A percentile compares a stretch with the other conserved stretches of the same genome.
These are phyloP conservation scores for Mnemiopsis leidyi DNA, from an alignment of 37 sponge, comb jelly and placozoan species.

Conservation along the genomic window DNA sequence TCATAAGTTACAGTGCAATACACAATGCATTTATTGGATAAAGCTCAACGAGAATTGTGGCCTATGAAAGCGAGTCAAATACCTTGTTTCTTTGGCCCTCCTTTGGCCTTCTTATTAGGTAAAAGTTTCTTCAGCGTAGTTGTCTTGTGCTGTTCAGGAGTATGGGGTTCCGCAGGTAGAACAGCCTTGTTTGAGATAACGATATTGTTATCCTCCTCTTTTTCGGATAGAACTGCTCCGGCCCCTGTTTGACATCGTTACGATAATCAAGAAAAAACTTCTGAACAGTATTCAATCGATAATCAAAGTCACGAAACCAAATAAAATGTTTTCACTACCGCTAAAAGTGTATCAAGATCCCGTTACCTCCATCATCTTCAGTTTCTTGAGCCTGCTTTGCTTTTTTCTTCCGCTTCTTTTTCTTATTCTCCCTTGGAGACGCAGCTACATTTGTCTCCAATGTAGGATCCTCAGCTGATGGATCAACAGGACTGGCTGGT, in stretches of 20 bases:
- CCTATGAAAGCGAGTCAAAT: too few species aligned
- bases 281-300: too few species aligned
- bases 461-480: neutral
- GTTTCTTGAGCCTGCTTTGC: neutral
- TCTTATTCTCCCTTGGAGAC: neutral
- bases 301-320: too few species aligned
- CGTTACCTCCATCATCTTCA: constrained; percentile 29
- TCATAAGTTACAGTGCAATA: too few species aligned
- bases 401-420: neutral
- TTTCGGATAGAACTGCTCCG: constrained; percentile 17
- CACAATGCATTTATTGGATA: too few species aligned
- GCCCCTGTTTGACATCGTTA: neutral
- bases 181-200: constrained; percentile 48
- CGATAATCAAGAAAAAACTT: too few species aligned
- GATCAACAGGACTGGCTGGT: neutral
- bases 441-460: neutral
- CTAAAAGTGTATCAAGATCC: neutral
- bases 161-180: too few species aligned
- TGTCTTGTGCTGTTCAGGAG: neutral
- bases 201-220: constrained; percentile 10
- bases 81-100: constrained; percentile 11
- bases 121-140: neutral
- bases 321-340: too few species aligned
- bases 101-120: constrained; percentile 28
- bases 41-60: too few species aligned